A percentile compares a stretch with the other conserved stretches of the same genome.
Conservation (phyloP, 2,113 vertebrate genomes). For the Phalacrocorax brasilianus region DNA sequence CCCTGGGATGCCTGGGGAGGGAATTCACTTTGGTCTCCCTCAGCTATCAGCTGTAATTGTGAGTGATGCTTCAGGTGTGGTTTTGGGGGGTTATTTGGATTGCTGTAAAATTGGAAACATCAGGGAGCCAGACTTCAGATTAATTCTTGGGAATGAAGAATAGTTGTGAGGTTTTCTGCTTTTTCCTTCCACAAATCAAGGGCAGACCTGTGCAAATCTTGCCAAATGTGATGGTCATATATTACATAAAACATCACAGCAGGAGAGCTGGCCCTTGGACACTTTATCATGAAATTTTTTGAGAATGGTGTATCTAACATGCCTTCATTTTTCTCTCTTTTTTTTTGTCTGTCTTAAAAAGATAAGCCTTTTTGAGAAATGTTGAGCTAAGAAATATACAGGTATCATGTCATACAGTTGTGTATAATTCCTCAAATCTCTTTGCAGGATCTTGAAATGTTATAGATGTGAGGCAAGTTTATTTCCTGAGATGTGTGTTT, state of each 20-base stretch:
- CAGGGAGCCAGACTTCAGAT: constrained; percentile 14
- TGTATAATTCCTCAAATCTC: not conserved
- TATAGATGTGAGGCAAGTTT: not conserved
- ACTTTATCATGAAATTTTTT: not conserved
- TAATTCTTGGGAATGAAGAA: constrained; percentile 27
- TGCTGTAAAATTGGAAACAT: constrained; percentile 54
- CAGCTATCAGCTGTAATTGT: not conserved
- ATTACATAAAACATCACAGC: constrained; percentile 18
- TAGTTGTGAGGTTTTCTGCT: constrained; percentile 40
- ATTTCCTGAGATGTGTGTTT: not conserved
- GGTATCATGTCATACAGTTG: not conserved
- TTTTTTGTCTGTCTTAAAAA: not conserved
- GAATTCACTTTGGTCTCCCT: not conserved
- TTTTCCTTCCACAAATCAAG: constrained; percentile 55
- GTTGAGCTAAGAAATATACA: not conserved
- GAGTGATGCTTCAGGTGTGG: constrained; percentile 58
- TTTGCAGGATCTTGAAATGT: not conserved
- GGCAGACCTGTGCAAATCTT: constrained; percentile 32
- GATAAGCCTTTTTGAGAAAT: not conserved
- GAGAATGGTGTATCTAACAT: not conserved
- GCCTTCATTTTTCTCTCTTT: not conserved
- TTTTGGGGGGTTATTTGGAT: constrained; percentile 8
- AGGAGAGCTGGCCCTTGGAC: constrained; percentile 3
- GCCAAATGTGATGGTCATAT: constrained; percentile 11
- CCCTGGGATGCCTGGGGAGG: not conserved